Base-by-base conservation (phyloP, 2,797 vertebrate species). In the Rhinella marina region DNA sequence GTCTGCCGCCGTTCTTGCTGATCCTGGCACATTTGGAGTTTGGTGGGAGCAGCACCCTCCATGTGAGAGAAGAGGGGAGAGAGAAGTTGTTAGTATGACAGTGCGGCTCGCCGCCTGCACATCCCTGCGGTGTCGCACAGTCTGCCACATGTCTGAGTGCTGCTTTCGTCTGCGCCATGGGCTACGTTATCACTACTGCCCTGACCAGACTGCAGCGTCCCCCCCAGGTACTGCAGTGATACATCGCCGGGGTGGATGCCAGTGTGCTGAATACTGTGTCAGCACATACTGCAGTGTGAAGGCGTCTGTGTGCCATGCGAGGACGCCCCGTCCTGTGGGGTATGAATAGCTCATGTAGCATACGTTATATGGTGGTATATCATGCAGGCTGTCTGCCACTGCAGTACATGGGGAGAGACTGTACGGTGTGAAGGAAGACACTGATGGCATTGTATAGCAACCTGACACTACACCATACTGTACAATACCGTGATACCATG, bases 1-100 rank as follows among this genome's bases (percentile, higher is more conserved):
- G 81, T 68, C 64, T 64, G 81, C 12, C 66, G 48, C 82, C 48
- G 68, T 75, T 84, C 52, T 59, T 84, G 82, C 72, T 85, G 83
- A 52, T 76, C 83, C 83, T 77, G 57, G 72, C 73, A 85, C 73
- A 64, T 61, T 85, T 62, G 0, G 73, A 76, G 70, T 62, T 32
- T 57, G 54, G 21, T 56, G 41, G 77, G 76, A 77, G 32, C 82
- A 73, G 82, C 82, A 70, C 48, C 68, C 59, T 59, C 82, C 64
- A 29, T 56, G 52, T 73, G 19, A 21, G 54, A 59, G 41, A 57
- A 73, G 68, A 32, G 68, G 66, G 21, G 68, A 41, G 52, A 29
- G 81, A 21, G 66, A 81, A 87, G 27, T 62, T 81, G 85, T 81
- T 81, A 86, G 64, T 68, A 72, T 81, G 54, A 56, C 27, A 59